phyloP scores from a whole-genome alignment of 1,140 invertebrate genomes.

The Orius insidiosus region DNA sequence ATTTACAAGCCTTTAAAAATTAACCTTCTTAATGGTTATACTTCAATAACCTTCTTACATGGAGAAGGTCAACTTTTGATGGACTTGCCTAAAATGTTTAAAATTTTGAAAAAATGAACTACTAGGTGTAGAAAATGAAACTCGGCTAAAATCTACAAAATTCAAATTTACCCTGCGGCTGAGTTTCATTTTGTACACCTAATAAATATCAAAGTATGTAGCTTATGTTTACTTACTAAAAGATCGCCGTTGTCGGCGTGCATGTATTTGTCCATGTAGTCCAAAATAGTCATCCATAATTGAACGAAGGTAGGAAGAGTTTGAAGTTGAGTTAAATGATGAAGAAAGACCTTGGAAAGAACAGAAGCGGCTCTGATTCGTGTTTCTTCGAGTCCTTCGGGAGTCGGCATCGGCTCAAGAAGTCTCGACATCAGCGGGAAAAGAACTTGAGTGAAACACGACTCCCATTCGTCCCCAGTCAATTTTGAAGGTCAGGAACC shows the following conservation, averaged over 20 bases:
- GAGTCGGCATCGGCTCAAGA: constrained; percentile 39
- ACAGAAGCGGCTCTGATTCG: constrained; percentile 75
- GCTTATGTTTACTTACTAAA: constrained; percentile 38
- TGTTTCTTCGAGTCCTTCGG: constrained; percentile 61
- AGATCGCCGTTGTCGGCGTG: constrained; percentile 72
- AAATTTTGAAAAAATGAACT: too few relatives aligned
- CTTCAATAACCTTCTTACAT: too few relatives aligned
- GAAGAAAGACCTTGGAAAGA: constrained; percentile 86
- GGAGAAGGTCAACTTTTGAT: too few relatives aligned
- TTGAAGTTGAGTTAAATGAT: constrained; percentile 75
- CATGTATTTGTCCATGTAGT: constrained; percentile 81
- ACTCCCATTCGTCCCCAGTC: constrained; percentile 72
- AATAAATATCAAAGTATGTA: too few relatives aligned
- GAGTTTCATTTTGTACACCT: too few relatives aligned
- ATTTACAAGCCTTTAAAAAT: too few relatives aligned
- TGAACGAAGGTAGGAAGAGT: constrained; percentile 66
- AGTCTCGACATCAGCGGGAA: constrained; percentile 81
- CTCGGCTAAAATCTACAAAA: too few relatives aligned
- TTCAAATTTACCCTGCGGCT: too few relatives aligned
- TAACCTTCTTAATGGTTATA: too few relatives aligned
- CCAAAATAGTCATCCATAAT: constrained; percentile 76
- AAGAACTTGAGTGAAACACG: constrained; percentile 80
- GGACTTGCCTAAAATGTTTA: too few relatives aligned
- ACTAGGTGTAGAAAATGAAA: too few relatives aligned
- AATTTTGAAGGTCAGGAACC: constrained; percentile 78